Evolutionary conservation across 1,140 invertebrate genomes (phyloP), one percentile per base, ranked within the genome.

Genomic region (Linepithema humile): DNA sequence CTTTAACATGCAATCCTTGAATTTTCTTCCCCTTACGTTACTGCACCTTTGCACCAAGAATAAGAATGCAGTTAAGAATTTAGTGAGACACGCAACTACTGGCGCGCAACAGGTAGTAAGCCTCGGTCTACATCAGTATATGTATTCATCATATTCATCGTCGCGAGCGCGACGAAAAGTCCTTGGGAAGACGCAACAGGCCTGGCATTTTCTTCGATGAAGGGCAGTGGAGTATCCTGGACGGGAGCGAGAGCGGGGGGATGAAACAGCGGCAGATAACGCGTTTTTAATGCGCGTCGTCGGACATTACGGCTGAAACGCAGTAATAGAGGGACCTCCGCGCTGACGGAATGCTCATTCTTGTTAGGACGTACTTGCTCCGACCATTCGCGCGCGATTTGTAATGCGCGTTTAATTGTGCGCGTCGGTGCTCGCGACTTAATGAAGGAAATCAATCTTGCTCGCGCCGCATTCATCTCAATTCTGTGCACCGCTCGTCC

Each of bases 371-470:
- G 65, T 67, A 86, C 77, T 84, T 50, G 53, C 7, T 15, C 7
- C 67, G 32, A 48, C 32, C 38, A 53, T 60, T 48, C 78, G 57
- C 70, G 57, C 26, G 26, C 43, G 23, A 55, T 43, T 83, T 77
- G 72, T 90, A 88, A 89, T 73, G 88, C 67, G 78, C 88, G 77
- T 85, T 90, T 89, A 89, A 90, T 89, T 90, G 84, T 87, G 82
- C 73, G 69, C 73, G 75, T 59, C 69, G 73, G 70, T 53, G 65
- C 35, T 50, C 48, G 69, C 43, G 80, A 62, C 67, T 73, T 89
- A 87, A 90, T 89, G 88, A 87, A 82, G 82, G 82, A 77, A 89
- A 89, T 89, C 85, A 89, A 89, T 89, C 88, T 87, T 83, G 67
- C 85, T 65, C 73, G 65, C 53, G 83, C 85, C 50, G 82, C 72